Conservation (phyloP, 2,113 vertebrate species). For the Salvator merianae region DNA sequence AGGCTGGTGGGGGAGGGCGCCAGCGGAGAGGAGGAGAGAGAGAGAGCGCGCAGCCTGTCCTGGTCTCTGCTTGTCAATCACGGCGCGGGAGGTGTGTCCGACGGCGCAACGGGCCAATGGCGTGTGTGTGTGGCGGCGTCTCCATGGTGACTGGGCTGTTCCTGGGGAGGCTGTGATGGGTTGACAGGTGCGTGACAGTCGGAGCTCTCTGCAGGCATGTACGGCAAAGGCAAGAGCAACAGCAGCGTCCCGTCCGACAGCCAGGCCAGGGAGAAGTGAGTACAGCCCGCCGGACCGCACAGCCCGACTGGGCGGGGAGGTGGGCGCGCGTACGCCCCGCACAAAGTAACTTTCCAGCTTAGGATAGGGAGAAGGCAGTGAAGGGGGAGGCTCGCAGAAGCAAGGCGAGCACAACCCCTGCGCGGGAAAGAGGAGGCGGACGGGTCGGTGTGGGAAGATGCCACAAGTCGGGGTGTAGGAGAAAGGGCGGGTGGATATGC, state of each 20-base stretch:
- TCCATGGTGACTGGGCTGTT: conserved; percentile 94
- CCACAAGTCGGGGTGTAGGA: conserved; percentile 22
- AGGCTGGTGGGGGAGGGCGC: conserved; percentile 46
- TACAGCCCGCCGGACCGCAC: conserved; percentile 66
- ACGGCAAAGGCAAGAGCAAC: conserved; percentile 97
- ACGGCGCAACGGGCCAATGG: conserved; percentile 82
- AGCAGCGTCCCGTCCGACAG: conserved; percentile 94
- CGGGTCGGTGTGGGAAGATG: neutral
- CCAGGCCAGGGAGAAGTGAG: conserved; percentile 97
- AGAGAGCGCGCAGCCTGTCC: conserved; percentile 70
- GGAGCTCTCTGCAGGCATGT: conserved; percentile 96
- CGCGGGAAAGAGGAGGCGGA: conserved; percentile 5
- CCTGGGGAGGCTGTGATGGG: conserved; percentile 93
- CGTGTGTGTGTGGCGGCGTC: conserved; percentile 84
- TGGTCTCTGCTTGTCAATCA: conserved; percentile 71
- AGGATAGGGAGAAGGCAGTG: neutral
- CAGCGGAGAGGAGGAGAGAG: conserved; percentile 68
- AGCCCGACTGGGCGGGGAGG: conserved; percentile 15
- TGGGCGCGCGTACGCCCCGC: conserved; percentile 44
- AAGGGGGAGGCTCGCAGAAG: conserved; percentile 18
- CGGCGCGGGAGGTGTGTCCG: conserved; percentile 75
- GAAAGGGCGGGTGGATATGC: neutral
- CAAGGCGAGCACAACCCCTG: conserved; percentile 8
- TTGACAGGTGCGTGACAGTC: conserved; percentile 98
- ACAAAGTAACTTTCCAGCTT: conserved; percentile 70